Conservation (phyloP, 1,140 invertebrate genomes). For the Vollenhovia emeryi region DNA sequence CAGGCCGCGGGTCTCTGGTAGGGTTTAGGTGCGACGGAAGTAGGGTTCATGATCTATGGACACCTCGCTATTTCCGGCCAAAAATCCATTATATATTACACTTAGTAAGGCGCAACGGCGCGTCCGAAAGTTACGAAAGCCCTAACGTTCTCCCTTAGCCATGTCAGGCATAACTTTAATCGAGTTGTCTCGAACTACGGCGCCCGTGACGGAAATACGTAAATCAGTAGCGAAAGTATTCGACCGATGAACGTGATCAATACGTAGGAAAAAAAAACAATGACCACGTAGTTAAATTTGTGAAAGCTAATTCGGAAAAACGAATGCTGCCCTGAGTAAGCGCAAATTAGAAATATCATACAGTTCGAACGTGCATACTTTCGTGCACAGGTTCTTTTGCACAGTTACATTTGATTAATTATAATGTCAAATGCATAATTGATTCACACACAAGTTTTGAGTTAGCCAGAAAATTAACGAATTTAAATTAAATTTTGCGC, state of each 20-base stretch:
- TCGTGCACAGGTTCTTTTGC: no score
- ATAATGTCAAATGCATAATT: no score
- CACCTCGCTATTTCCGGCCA: conserved; percentile 80
- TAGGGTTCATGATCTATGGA: conserved; percentile 82
- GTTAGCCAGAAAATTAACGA: no score
- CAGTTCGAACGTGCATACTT: not conserved
- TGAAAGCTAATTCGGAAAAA: conserved; percentile 28
- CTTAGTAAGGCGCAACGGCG: conserved; percentile 72
- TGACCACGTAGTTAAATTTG: not conserved
- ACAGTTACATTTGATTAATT: no score
- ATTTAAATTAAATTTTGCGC: no score
- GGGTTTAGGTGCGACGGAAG: conserved; percentile 80
- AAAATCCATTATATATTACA: conserved; percentile 84
- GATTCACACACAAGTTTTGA: no score
- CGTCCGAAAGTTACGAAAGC: conserved; percentile 71
- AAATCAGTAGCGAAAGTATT: conserved; percentile 69
- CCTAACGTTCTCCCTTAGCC: conserved; percentile 46
- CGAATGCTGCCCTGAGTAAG: not conserved
- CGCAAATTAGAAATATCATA: not conserved
- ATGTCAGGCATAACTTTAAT: conserved; percentile 77
- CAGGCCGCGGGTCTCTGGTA: conserved; percentile 74
- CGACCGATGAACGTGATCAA: conserved; percentile 21
- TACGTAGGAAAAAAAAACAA: conserved; percentile 8
- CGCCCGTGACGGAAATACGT: conserved; percentile 67
- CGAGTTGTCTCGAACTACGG: conserved; percentile 72